These are phyloP conservation scores for Trachymyrmex septentrionalis DNA, from an alignment of 1,140 invertebrate species.

Conservation along the genomic window DNA sequence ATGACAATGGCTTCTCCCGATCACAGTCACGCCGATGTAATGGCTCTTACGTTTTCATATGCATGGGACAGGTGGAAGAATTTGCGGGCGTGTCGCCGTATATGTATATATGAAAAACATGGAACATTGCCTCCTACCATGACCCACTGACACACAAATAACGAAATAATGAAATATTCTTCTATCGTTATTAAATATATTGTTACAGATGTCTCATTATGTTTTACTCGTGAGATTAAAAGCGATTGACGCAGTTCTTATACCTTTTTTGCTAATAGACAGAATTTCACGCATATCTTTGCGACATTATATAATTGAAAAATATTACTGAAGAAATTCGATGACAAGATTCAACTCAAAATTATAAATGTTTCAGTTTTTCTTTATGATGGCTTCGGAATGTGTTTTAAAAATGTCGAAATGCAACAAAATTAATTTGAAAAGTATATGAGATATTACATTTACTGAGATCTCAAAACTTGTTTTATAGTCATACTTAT, in stretches of 20 bases:
- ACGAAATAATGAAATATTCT: constrained; percentile 51
- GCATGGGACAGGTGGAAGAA: constrained; percentile 34
- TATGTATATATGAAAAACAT: constrained; percentile 68
- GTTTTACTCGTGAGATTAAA: neutral
- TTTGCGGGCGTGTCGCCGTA: constrained; percentile 55
- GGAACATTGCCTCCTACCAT: constrained; percentile 77
- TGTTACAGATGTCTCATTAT: neutral
- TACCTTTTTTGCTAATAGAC: neutral
- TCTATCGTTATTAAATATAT: constrained; percentile 41
- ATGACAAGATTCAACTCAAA: neutral
- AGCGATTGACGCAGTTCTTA: neutral
- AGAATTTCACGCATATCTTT: neutral
- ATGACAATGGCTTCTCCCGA: neutral
- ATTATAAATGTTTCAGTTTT: neutral
- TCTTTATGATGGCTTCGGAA: constrained; percentile 52
- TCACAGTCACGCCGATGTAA: constrained; percentile 37
- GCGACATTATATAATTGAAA: neutral
- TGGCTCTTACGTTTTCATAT: neutral
- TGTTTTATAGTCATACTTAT: neutral
- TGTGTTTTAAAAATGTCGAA: constrained; percentile 29
- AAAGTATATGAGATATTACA: neutral
- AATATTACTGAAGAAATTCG: constrained; percentile 27
- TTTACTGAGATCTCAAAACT: neutral
- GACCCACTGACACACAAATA: constrained; percentile 83
- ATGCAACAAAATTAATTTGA: constrained; percentile 48